These are phyloP conservation scores for Nasonia longicornis DNA, from an alignment of 1,140 invertebrate species.

Conservation along the genomic window DNA sequence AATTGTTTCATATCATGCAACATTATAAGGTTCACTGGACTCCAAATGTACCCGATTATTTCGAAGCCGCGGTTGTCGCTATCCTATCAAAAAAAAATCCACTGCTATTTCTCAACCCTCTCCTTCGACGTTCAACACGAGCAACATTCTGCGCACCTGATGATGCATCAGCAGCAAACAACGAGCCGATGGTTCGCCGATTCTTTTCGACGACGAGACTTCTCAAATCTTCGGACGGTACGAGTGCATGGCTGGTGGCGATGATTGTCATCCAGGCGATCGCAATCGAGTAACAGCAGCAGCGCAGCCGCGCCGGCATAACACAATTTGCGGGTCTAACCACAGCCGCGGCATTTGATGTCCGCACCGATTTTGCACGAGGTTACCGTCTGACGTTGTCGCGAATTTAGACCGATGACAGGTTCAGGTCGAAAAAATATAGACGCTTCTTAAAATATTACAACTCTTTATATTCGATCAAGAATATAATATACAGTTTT, in stretches of 20 bases:
- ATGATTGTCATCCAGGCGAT: slow-evolving; percentile 34
- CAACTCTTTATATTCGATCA: slow-evolving; percentile 43
- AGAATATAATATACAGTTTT: slow-evolving; percentile 40
- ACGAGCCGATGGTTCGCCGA: background rate
- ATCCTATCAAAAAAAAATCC: background rate
- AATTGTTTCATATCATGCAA: background rate
- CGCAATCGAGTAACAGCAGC: slow-evolving; percentile 9
- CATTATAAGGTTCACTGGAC: background rate
- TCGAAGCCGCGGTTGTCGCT: background rate
- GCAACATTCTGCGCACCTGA: background rate
- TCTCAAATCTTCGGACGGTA: too few relatives aligned
- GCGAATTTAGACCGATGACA: background rate
- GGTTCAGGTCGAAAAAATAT: background rate
- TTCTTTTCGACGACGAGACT: background rate
- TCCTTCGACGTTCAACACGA: background rate
- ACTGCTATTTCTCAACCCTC: background rate
- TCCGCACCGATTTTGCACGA: background rate
- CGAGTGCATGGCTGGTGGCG: background rate
- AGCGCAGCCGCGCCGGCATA: slow-evolving; percentile 29
- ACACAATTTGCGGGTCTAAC: background rate
- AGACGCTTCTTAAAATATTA: slow-evolving; percentile 38
- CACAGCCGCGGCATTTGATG: slow-evolving; percentile 6
- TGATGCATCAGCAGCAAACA: background rate
- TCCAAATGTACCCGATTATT: background rate
- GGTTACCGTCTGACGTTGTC: background rate